Evolutionary conservation across 1,140 invertebrate genomes (phyloP).

Genomic region (Zaprionus capensis): DNA sequence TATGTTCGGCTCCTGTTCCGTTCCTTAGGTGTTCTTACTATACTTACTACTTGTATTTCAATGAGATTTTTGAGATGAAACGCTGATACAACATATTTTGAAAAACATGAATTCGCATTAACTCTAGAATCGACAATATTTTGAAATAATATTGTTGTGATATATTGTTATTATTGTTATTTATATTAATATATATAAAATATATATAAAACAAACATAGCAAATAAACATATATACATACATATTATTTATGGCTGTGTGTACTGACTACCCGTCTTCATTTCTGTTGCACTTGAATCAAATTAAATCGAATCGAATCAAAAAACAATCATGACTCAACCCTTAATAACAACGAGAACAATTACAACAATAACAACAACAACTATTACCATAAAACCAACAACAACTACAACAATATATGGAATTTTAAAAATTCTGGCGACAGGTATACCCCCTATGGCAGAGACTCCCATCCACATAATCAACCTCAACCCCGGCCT

Average conservation of each 20-base stretch:
- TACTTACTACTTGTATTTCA: constrained; percentile 30
- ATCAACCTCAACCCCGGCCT: constrained; percentile 35
- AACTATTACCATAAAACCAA: constrained; percentile 17
- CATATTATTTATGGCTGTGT: constrained; percentile 71
- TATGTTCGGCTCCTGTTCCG: constrained; percentile 7
- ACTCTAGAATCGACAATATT: constrained; percentile 38
- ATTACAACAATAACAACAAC: constrained; percentile 18
- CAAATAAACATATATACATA: constrained; percentile 49
- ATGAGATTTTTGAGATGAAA: constrained; percentile 28
- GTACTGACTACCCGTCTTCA: constrained; percentile 73
- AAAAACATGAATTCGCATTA: constrained; percentile 79
- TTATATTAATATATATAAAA: constrained; percentile 48
- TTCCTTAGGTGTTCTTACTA: constrained; percentile 3
- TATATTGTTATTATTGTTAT: constrained; percentile 46
- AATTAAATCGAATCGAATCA: constrained; percentile 3
- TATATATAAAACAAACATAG: constrained; percentile 43
- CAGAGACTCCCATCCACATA: constrained; percentile 24
- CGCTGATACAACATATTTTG: constrained; percentile 79
- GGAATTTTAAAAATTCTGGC: constrained; percentile 49
- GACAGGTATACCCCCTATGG: constrained; percentile 46
- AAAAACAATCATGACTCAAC: constrained; percentile 28
- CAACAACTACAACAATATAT: constrained; percentile 31
- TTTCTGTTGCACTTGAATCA: constrained; percentile 35
- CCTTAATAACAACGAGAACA: constrained; percentile 24
- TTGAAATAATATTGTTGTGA: constrained; percentile 38